These are phyloP conservation scores for Poecilia wingei DNA, from an alignment of 2,797 vertebrate species.

Conservation along the genomic window DNA sequence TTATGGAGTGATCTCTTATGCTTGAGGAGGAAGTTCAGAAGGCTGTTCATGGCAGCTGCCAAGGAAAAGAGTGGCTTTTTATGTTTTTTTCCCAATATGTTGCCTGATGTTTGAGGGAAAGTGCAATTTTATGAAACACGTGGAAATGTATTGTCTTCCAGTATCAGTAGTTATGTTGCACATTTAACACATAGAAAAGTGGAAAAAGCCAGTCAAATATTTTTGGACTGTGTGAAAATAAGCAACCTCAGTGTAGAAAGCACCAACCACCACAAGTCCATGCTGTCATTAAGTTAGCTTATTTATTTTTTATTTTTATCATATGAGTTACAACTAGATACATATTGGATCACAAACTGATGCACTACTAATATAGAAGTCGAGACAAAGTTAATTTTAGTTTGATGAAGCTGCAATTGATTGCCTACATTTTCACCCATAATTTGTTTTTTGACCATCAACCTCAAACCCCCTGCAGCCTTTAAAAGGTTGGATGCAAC, in stretches of 20 bases:
- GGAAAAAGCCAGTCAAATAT: not conserved
- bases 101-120: not conserved
- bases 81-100: not conserved
- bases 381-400: not conserved
- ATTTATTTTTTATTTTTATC: not conserved
- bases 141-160: not conserved
- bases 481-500: constrained; percentile 12
- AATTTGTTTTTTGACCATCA: constrained; percentile 7
- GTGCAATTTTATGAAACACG: not conserved
- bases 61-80: not conserved
- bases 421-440: constrained; percentile 5
- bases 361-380: constrained; percentile 8
- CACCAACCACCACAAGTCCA: not conserved
- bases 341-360: constrained; percentile 8
- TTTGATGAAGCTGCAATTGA: constrained; percentile 2
- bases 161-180: not conserved
- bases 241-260: not conserved
- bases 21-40: not conserved
- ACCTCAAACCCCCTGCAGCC: constrained; percentile 6
- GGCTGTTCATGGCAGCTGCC: not conserved
- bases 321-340: not conserved
- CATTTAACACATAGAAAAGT: not conserved
- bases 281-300: not conserved
- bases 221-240: not conserved
- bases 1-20: not conserved